These are phyloP conservation scores for Ciconia nigra DNA, from an alignment of 2,797 vertebrate species.

Conservation along the genomic window DNA sequence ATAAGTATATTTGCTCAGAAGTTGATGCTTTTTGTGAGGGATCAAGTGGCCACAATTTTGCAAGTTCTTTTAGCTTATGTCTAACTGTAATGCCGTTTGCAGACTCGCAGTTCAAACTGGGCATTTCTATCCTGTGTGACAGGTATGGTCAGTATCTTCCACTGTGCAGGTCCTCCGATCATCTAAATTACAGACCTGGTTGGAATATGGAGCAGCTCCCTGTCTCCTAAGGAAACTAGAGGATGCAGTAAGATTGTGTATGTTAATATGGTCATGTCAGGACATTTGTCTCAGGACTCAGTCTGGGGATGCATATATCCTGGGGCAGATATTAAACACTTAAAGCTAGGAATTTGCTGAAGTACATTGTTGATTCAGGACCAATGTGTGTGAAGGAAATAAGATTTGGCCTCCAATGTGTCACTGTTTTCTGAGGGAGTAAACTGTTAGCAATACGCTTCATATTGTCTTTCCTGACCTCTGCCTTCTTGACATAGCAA, in stretches of 20 bases:
- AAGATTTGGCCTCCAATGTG: not conserved
- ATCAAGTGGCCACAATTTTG: not conserved
- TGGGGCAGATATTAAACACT: not conserved
- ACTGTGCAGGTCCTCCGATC: not conserved
- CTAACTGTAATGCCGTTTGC: not conserved
- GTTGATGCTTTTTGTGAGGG: not conserved
- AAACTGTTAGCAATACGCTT: not conserved
- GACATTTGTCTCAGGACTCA: not conserved
- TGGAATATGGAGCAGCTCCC: not conserved
- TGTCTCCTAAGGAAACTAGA: not conserved
- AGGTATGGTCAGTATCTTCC: not conserved
- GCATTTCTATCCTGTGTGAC: not conserved
- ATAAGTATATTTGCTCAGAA: not conserved
- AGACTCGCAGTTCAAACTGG: not conserved
- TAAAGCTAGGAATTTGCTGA: not conserved
- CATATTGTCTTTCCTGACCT: not conserved
- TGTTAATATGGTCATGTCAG: not conserved
- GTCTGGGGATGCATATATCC: not conserved
- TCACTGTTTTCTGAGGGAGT: not conserved
- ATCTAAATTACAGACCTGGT: not conserved
- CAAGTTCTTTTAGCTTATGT: not conserved
- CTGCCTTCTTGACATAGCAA: not conserved
- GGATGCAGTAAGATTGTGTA: not conserved
- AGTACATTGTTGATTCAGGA: not conserved
- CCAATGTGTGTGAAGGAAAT: not conserved